Evolutionary conservation across 2,888 invertebrate genomes (phyloP), one percentile per base, ranked within the genome.

Genomic region (Drosophila greeni): DNA sequence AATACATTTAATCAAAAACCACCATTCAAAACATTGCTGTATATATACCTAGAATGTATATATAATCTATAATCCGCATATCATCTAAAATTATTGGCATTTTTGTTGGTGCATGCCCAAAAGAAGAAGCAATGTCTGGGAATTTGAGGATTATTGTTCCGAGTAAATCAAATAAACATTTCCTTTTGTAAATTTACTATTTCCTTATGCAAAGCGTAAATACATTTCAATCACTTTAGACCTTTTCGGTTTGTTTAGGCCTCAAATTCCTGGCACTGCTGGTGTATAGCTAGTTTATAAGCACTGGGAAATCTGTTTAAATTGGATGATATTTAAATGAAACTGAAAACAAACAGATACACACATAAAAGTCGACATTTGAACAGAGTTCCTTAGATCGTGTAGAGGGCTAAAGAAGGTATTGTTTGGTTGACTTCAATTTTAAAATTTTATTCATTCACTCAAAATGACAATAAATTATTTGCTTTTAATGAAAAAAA

Each of bases 31-130:
- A 40, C 34, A 74, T 48, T 33, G 24, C 20, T 60, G 45, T 51
- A 60, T 65, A 66, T 66, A 66, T 39, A 51, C 29, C 39, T 55
- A 20, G 49, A 48, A 60, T 20, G 68, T 58, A 69, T 36, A 69
- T 51, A 48, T 56, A 39, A 56, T 33, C 1, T 31, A 2, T 29
- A 39, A 33, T 36, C 18, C 26, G 26, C 40, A 58, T 37, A 43
- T 54, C 26, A 66, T 59, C 51, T 31, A 36, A 70, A 58, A 66
- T 58, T 82, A 82, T 85, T 84, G 72, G 85, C 84, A 84, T 85
- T 84, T 85, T 84, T 85, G 84, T 80, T 80, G 51, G 52, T 57
- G 78, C 76, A 80, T 82, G 82, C 26, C 16, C 14, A 36, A 37
- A 40, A 47, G n/a, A 40, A 51, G 49, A 6, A 49, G 24, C 39